Evolutionary conservation across 64 coral and sea anemone genomes (phyloP).

Genomic region (Trachythela sp.): DNA sequence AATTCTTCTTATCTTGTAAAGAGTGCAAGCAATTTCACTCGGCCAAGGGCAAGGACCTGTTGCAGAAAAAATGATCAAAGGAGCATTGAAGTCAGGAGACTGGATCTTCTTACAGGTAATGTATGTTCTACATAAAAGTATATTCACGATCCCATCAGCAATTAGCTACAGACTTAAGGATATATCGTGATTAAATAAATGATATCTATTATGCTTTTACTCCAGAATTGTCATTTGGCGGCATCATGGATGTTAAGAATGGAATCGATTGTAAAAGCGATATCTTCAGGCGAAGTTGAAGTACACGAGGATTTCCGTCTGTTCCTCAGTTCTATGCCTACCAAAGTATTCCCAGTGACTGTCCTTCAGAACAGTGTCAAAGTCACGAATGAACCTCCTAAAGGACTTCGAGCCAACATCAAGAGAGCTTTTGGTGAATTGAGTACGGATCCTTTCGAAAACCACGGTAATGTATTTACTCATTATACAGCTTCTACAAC

Average conservation of each 20-base stretch:
- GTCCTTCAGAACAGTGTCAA: constrained; percentile 99
- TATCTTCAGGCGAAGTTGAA: constrained; percentile 72
- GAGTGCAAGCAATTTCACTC: constrained; percentile 94
- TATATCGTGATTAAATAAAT: no score
- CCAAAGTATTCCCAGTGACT: constrained; percentile 84
- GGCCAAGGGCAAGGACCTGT: constrained; percentile 99
- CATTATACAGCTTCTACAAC: no score
- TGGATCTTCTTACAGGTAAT: constrained; percentile 99
- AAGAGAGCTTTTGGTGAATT: constrained; percentile 97
- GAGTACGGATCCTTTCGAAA: constrained; percentile 80
- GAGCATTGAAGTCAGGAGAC: constrained; percentile 83
- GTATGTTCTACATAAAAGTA: no score
- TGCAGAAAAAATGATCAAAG: constrained; percentile 90
- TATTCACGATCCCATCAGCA: no score
- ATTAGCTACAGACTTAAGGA: no score
- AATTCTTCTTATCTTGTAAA: constrained; percentile 41
- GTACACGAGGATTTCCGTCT: constrained; percentile 96
- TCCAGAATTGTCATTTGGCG: constrained; percentile 91
- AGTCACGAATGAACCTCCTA: constrained; percentile 95
- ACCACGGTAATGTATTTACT: constrained; percentile 57
- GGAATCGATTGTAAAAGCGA: constrained; percentile 72
- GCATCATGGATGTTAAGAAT: constrained; percentile 99
- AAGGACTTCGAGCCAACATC: constrained; percentile 86
- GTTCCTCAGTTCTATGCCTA: constrained; percentile 98
- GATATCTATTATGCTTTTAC: neutral